Conservation (phyloP, 2,888 invertebrate species). For the Meiosimyza platycephala region DNA sequence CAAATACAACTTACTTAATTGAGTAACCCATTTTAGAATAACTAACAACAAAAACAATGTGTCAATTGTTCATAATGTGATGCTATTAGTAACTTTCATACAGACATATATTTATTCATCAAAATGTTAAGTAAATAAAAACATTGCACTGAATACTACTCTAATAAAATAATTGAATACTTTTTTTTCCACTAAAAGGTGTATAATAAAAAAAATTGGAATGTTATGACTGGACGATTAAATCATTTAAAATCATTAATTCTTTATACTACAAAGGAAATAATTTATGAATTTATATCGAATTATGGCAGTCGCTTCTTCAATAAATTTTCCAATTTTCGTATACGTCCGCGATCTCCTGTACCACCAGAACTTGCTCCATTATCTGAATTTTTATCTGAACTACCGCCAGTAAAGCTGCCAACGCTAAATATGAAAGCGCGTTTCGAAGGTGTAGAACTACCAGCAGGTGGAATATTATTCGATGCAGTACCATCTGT, state of each 20-base stretch:
- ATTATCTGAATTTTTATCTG: constrained; percentile 56
- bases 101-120: too few species aligned
- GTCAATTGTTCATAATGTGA: too few species aligned
- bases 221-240: too few species aligned
- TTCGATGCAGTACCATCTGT: constrained; percentile 14
- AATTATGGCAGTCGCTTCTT: constrained; percentile 69
- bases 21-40: too few species aligned
- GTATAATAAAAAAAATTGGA: too few species aligned
- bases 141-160: too few species aligned
- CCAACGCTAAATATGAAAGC: constrained; percentile 63
- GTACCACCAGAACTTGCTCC: constrained; percentile 50
- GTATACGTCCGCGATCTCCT: constrained; percentile 69
- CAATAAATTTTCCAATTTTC: constrained; percentile 70
- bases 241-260: background rate
- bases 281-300: constrained; percentile 35
- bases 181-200: background rate
- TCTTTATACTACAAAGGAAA: constrained; percentile 17
- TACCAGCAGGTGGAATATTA: constrained; percentile 5
- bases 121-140: too few species aligned
- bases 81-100: too few species aligned
- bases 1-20: too few species aligned
- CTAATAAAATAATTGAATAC: background rate
- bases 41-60: too few species aligned
- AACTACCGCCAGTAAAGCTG: constrained; percentile 55
- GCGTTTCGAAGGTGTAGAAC: constrained; percentile 59